These are phyloP conservation scores for Glaucopsyche alexis DNA, from an alignment of 2,888 invertebrate species.

Conservation along the genomic window DNA sequence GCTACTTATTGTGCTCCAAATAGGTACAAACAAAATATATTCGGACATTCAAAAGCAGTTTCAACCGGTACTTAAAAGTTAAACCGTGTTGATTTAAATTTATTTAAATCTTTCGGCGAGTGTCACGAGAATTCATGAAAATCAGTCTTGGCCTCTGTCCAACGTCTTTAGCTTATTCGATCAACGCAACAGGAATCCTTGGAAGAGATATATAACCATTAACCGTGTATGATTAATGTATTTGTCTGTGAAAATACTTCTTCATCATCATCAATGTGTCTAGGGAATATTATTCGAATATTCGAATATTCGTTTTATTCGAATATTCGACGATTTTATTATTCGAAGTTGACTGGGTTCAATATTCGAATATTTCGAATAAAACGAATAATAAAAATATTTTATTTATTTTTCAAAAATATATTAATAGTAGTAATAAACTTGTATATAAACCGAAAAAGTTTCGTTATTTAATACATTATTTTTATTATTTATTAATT, in stretches of 20 bases:
- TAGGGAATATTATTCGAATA: too few relatives aligned
- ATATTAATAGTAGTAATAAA: too few relatives aligned
- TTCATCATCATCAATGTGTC: constrained; percentile 14
- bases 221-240: constrained; percentile 22
- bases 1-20: background rate
- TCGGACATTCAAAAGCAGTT: background rate
- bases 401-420: too few relatives aligned
- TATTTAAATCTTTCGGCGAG: constrained; percentile 4
- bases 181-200: constrained; percentile 23
- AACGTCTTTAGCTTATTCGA: constrained; percentile 5
- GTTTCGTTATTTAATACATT: too few relatives aligned
- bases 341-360: too few relatives aligned
- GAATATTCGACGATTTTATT: too few relatives aligned
- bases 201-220: background rate
- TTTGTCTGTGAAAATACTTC: constrained; percentile 1
- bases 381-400: too few relatives aligned
- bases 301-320: too few relatives aligned
- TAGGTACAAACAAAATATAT: constrained; percentile 3
- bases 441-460: too few relatives aligned
- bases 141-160: background rate
- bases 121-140: background rate
- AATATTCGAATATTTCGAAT: too few relatives aligned
- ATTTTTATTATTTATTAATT: too few relatives aligned
- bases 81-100: constrained; percentile 2
- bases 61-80: background rate